Conservation (phyloP, 2,888 invertebrate genomes). For the Hypolimnas misippus region DNA sequence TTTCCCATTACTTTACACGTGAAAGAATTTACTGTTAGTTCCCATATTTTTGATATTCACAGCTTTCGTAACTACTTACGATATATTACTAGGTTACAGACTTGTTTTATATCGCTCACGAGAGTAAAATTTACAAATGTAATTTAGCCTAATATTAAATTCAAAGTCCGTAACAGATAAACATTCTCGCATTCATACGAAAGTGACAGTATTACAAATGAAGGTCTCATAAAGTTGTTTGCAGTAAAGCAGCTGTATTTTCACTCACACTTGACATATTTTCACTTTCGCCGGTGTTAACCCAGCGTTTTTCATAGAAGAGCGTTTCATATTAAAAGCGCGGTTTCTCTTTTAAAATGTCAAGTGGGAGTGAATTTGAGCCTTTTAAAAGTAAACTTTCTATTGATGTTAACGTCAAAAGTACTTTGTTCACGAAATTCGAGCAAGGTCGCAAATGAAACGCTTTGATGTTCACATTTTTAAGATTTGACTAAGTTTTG, state of each 20-base stretch:
- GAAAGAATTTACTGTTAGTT: no score
- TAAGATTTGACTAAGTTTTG: background rate
- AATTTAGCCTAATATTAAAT: background rate
- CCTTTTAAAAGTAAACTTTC: slow-evolving; percentile 30
- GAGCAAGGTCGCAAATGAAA: slow-evolving; percentile 9
- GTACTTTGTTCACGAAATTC: slow-evolving; percentile 4
- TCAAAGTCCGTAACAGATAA: background rate
- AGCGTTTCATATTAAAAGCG: slow-evolving; percentile 50
- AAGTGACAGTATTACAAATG: slow-evolving; percentile 35
- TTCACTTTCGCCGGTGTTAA: slow-evolving; percentile 64
- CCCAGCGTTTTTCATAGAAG: slow-evolving; percentile 46
- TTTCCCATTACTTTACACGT: no score
- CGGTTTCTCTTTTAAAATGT: slow-evolving; percentile 51
- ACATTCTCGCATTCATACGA: slow-evolving; percentile 30
- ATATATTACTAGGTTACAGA: no score
- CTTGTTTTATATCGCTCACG: no score
- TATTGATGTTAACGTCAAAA: slow-evolving; percentile 21
- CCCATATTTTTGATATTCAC: no score
- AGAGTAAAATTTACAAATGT: no score
- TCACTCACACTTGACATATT: slow-evolving; percentile 71
- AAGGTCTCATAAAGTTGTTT: slow-evolving; percentile 32
- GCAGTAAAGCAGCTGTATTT: slow-evolving; percentile 40
- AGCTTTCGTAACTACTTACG: no score
- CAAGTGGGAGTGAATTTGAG: slow-evolving; percentile 46
- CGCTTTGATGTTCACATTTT: background rate